Evolutionary conservation across 2,797 vertebrate species (phyloP).

Genomic region (Oreochromis mossambicus): DNA sequence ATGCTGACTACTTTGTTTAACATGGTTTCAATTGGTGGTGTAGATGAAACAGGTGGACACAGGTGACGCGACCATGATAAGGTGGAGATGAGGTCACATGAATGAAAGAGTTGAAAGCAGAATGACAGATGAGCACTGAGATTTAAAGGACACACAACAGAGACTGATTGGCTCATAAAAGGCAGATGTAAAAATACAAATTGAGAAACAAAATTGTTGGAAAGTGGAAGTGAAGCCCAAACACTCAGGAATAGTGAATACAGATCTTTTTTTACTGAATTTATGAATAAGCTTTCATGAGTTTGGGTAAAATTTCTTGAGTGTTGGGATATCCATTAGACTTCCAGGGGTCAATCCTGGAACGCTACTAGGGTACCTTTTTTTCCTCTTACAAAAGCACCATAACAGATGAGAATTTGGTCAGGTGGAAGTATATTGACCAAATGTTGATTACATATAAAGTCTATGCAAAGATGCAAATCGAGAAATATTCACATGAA

Average conservation of each 20-base stretch:
- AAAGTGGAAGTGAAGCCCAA: neutral
- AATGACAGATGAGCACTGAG: neutral
- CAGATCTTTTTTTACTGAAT: neutral
- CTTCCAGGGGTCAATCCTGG: neutral
- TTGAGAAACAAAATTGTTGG: neutral
- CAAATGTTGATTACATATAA: neutral
- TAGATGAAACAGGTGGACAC: neutral
- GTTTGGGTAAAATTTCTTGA: neutral
- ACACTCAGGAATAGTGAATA: neutral
- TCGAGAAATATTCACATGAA: accelerated
- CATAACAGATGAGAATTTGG: neutral
- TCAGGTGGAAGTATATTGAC: neutral
- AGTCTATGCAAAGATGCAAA: neutral
- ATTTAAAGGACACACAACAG: neutral
- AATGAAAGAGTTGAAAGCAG: neutral
- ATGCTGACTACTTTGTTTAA: no score
- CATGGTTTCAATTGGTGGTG: accelerated
- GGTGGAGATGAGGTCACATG: neutral
- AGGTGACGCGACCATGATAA: neutral
- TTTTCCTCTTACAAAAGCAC: neutral
- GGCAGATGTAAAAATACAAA: neutral
- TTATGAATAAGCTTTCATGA: neutral
- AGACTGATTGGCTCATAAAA: accelerated
- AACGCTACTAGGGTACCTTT: accelerated
- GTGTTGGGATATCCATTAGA: neutral